These are phyloP conservation scores for Antedon mediterranea DNA, from an alignment of 53 echinoderm and acorn worm genomes.

Conservation along the genomic window DNA sequence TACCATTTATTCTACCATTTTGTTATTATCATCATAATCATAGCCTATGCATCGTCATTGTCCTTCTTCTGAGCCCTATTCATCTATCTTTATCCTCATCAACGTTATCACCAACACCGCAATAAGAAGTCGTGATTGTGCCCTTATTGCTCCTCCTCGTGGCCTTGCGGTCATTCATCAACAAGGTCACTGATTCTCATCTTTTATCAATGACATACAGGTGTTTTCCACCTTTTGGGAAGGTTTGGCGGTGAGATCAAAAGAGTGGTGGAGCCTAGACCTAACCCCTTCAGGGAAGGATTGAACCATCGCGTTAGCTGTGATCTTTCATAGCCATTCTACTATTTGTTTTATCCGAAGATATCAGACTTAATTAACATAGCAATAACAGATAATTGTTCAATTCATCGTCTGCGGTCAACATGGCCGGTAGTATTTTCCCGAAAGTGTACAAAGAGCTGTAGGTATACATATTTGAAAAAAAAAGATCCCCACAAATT, in stretches of 20 bases:
- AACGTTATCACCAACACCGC: too few species aligned
- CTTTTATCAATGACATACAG: conserved; percentile 1
- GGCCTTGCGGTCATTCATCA: neutral
- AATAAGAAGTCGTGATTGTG: neutral
- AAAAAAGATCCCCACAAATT: too few species aligned
- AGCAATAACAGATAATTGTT: neutral
- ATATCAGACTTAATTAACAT: neutral
- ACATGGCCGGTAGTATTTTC: too few species aligned
- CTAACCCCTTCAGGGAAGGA: neutral
- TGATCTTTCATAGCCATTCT: neutral
- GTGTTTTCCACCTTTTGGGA: neutral
- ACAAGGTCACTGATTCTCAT: neutral
- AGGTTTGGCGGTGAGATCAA: neutral
- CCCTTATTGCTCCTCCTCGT: neutral
- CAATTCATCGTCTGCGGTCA: too few species aligned
- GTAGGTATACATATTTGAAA: too few species aligned
- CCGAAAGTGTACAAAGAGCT: too few species aligned
- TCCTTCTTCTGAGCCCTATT: too few species aligned
- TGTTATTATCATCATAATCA: too few species aligned
- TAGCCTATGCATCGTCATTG: too few species aligned
- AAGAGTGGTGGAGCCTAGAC: neutral
- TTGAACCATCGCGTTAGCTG: neutral
- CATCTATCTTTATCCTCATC: too few species aligned
- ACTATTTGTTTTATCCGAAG: neutral
- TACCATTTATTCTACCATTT: too few species aligned